Conservation (phyloP, 2,113 vertebrate genomes). For the Pipa parva region DNA sequence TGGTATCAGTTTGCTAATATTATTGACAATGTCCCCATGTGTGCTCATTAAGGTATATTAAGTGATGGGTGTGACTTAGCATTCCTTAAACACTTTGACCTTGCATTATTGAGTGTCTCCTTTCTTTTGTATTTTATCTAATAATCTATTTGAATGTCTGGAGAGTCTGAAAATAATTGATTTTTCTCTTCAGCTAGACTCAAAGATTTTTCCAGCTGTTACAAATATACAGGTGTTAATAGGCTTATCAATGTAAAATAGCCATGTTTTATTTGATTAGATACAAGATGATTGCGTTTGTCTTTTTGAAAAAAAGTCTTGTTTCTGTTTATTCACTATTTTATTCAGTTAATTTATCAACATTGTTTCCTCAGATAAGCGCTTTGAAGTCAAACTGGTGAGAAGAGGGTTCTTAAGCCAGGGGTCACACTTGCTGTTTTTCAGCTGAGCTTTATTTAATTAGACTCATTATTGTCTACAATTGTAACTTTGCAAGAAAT, state of each 20-base stretch:
- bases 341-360: too few relatives aligned
- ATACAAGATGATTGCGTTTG: background rate
- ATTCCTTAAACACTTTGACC: background rate
- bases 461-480: too few relatives aligned
- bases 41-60: background rate
- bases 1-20: background rate
- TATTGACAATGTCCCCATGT: background rate
- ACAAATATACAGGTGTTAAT: background rate
- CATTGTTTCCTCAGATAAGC: too few relatives aligned
- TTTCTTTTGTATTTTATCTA: background rate
- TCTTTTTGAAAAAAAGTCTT: slow-evolving; percentile 17
- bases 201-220: background rate
- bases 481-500: too few relatives aligned
- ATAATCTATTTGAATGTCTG: slow-evolving; percentile 7
- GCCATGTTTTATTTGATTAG: background rate
- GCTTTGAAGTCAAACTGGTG: too few relatives aligned
- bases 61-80: background rate
- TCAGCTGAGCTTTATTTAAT: too few relatives aligned
- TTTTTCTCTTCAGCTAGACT: background rate
- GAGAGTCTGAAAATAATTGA: background rate
- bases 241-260: background rate
- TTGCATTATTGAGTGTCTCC: background rate
- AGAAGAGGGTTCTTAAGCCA: too few relatives aligned
- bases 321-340: too few relatives aligned
- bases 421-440: too few relatives aligned